phyloP scores from a whole-genome alignment of 2,888 invertebrate species.

The Caenorhabditis doughertyi region DNA sequence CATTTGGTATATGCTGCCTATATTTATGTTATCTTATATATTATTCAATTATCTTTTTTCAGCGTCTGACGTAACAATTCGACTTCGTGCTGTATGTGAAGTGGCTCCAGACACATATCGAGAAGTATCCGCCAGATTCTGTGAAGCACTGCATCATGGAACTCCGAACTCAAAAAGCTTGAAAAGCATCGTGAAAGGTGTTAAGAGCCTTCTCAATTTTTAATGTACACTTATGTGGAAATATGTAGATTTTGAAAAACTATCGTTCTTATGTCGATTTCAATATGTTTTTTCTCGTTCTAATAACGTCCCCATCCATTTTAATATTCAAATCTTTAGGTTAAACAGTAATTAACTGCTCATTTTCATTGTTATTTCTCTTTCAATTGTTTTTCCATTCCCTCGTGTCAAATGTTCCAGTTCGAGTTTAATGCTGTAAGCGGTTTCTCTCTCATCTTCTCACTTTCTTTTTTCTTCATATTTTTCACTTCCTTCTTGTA shows the following conservation, averaged over 20 bases:
- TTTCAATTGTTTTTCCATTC: background rate
- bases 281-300: background rate
- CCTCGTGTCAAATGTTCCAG: conserved; percentile 33
- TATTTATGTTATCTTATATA: background rate
- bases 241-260: conserved; percentile 9
- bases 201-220: conserved; percentile 46
- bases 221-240: conserved; percentile 6
- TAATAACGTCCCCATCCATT: background rate
- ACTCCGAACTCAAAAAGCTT: conserved; percentile 43
- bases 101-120: conserved; percentile 51
- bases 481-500: conserved; percentile 12
- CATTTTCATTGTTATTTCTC: conserved; percentile 1
- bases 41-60: conserved; percentile 2
- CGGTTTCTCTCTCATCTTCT: conserved; percentile 6
- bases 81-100: conserved; percentile 53
- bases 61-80: conserved; percentile 44
- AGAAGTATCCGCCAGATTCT: conserved; percentile 51
- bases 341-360: background rate
- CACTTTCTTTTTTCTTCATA: conserved; percentile 1
- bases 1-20: conserved; percentile 42
- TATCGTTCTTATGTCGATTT: conserved; percentile 15
- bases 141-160: conserved; percentile 51
- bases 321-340: background rate
- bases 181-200: conserved; percentile 38
- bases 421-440: conserved; percentile 1